These are phyloP conservation scores for Acholoe squamosa DNA, from an alignment of 2,888 invertebrate genomes.

Conservation along the genomic window DNA sequence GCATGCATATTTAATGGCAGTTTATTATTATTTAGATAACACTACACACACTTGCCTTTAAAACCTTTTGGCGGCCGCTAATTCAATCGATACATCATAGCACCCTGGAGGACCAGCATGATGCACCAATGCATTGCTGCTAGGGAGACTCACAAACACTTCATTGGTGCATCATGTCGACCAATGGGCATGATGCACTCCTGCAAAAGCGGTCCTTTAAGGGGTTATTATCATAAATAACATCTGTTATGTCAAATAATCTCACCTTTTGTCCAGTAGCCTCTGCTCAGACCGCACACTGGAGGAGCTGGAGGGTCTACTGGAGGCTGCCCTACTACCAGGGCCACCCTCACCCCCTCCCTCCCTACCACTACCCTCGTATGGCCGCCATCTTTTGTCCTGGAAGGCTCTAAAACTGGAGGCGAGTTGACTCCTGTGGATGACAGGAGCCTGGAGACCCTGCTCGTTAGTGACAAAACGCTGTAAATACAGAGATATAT, in stretches of 20 bases:
- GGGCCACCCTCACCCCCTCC: neutral
- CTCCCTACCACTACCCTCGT: constrained; percentile 1
- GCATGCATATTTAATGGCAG: too few relatives aligned
- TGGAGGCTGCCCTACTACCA: constrained; percentile 28
- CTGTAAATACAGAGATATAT: constrained; percentile 33
- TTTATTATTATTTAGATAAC: too few relatives aligned
- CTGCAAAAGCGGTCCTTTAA: too few relatives aligned
- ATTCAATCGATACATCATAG: too few relatives aligned
- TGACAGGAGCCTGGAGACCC: constrained; percentile 71
- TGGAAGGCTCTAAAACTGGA: constrained; percentile 77
- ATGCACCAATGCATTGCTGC: too few relatives aligned
- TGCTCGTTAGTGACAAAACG: constrained; percentile 24
- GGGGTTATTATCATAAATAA: neutral
- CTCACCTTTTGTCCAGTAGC: neutral
- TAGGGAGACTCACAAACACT: too few relatives aligned
- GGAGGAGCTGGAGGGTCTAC: constrained; percentile 38
- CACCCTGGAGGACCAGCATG: too few relatives aligned
- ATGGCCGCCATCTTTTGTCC: constrained; percentile 73
- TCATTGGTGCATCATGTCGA: too few relatives aligned
- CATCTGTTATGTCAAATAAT: neutral
- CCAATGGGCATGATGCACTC: too few relatives aligned
- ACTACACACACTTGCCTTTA: too few relatives aligned
- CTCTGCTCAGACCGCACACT: constrained; percentile 41
- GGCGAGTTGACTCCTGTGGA: constrained; percentile 74
- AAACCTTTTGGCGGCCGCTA: too few relatives aligned